Conservation (phyloP, 2,797 vertebrate genomes). For the Galagoides demidoff region DNA sequence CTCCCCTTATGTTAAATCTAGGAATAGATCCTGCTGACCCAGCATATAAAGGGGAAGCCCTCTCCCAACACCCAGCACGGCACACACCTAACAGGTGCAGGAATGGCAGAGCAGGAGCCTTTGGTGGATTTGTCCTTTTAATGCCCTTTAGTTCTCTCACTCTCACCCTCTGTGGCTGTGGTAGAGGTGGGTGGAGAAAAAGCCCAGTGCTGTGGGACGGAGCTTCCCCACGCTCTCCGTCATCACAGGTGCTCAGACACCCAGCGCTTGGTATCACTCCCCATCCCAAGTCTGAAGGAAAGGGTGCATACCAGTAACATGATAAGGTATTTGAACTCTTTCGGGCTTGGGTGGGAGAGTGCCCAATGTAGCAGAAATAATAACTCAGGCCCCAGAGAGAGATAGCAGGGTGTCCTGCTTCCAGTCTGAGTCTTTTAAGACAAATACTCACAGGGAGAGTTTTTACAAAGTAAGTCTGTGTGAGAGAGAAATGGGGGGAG, state of each 20-base stretch:
- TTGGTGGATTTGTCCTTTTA: background rate
- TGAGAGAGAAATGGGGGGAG: background rate
- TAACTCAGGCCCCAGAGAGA: background rate
- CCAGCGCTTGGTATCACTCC: background rate
- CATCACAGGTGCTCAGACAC: background rate
- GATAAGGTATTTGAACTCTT: background rate
- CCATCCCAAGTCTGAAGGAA: background rate
- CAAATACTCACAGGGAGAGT: background rate
- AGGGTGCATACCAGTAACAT: background rate
- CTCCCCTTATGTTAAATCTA: background rate
- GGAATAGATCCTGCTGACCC: slow-evolving; percentile 42
- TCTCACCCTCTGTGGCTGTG: background rate
- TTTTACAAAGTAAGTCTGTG: background rate
- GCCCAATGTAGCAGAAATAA: background rate
- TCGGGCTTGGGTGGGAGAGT: background rate
- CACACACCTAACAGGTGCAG: background rate
- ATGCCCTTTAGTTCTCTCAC: background rate
- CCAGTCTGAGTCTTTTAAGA: background rate
- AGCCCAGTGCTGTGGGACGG: background rate
- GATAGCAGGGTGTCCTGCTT: background rate
- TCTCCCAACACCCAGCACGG: background rate
- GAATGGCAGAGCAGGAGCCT: background rate
- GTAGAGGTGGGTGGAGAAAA: background rate
- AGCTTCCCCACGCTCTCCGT: background rate
- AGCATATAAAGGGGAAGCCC: background rate